phyloP scores from a whole-genome alignment of 2,888 invertebrate genomes.

The Ophion costatus region DNA sequence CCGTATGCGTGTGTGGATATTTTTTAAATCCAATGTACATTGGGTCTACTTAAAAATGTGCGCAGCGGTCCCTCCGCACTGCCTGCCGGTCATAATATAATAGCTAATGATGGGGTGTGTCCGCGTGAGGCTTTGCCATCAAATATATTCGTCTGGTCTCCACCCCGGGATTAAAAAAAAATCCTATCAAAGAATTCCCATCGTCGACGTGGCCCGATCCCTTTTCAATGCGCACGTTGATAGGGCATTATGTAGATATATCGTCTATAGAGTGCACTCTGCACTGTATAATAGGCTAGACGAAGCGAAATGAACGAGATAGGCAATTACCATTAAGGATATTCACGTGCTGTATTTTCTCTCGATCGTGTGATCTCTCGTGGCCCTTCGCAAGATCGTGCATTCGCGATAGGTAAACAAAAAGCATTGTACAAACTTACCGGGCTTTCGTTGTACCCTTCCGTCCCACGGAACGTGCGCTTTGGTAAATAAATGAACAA shows the following conservation, averaged over 20 bases:
- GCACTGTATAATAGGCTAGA: conserved; percentile 34
- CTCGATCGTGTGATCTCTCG: conserved; percentile 22
- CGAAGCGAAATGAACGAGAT: conserved; percentile 46
- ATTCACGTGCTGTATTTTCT: conserved; percentile 16
- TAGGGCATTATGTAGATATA: conserved; percentile 47
- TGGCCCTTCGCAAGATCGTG: conserved; percentile 48
- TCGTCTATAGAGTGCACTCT: conserved; percentile 9
- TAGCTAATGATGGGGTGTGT: conserved; percentile 79
- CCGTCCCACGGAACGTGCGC: not conserved
- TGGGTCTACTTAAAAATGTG: conserved; percentile 36
- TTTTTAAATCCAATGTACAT: conserved; percentile 67
- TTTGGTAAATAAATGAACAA: not conserved
- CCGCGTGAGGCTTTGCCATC: conserved; percentile 61
- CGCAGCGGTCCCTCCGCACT: conserved; percentile 49
- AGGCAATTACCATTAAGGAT: conserved; percentile 54
- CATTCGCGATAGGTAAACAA: conserved; percentile 26
- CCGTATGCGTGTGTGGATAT: conserved; percentile 70
- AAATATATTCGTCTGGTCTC: conserved; percentile 68
- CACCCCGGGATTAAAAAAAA: conserved; percentile 47
- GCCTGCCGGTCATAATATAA: conserved; percentile 79
- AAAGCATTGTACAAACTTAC: not conserved
- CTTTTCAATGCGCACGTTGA: conserved; percentile 48
- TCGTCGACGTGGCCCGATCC: conserved; percentile 39
- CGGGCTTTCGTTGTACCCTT: not conserved
- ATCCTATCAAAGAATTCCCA: conserved; percentile 61